Base-by-base conservation (phyloP, 2,888 invertebrate genomes). In the Cataglyphis altisquamis region DNA sequence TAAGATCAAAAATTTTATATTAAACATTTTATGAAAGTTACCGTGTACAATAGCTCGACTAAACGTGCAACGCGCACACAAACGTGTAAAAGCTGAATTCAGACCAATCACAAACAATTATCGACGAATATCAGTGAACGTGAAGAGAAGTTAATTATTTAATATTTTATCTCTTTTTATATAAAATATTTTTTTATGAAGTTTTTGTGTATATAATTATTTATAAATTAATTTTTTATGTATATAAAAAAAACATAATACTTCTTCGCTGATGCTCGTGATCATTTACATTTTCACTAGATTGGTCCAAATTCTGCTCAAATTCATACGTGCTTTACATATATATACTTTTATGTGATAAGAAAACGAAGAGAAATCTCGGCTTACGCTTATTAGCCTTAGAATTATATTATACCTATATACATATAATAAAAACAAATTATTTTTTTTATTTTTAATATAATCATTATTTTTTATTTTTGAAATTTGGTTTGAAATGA, bases 381-480 rank as follows among this genome's bases (percentile, higher is more conserved):
- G 70, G 57, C 60, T 88, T 91, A 90, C 90, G 89, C 90, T 91
- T 90, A 90, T 85, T 90, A 88, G 81, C 83, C 48, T 83, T 85
- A 86, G 29, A 62, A 9, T 80, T 12, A 83, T 67, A 63, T 52
- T n/a, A 52, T 62, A 62, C 63, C 29, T 29, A 29, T 29, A 77
- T 10, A 12, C 36, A 63, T 10, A 12, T 21, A 48, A 63, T 45
- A 12, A 45, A 62, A 73, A 21, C 52, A 41, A 83, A 1, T 77
- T 83, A 55, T 70, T 70, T 68, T 25, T 52, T 4, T 25, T 63
- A 74, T 12, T 12, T 64, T 75, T 64, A 41, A 41, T 10, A 6
- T 21, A 4, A 39, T 62, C 10, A 10, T 48, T 21, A 55, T 25
- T 25, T 39, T 25, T 9, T 75, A n/a, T 32, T 67, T 73, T 57